Conservation (phyloP, 2,113 vertebrate species). For the Hippocampus mohnikei region DNA sequence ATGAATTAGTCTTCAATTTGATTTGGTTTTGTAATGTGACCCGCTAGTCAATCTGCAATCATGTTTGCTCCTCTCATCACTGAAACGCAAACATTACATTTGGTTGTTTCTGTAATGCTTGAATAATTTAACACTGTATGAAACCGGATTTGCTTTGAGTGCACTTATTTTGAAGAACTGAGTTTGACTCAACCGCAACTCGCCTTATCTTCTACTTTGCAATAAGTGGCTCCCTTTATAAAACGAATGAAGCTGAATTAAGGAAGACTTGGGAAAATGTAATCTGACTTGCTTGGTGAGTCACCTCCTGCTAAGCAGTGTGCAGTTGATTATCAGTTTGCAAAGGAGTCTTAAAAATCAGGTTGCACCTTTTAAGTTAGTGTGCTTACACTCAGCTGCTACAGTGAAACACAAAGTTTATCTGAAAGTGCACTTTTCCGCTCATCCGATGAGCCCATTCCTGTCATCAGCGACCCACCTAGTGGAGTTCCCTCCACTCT, state of each 20-base stretch:
- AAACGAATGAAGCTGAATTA: not conserved
- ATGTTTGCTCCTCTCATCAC: not conserved
- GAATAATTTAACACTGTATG: not conserved
- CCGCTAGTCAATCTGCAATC: not conserved
- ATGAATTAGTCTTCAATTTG: not conserved
- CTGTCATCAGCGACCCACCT: slow-evolving; percentile 48
- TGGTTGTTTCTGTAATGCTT: not conserved
- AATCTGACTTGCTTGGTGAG: not conserved
- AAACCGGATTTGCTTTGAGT: not conserved
- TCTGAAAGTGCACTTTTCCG: slow-evolving; percentile 33
- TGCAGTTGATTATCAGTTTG: not conserved
- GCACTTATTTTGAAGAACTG: not conserved
- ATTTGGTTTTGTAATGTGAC: not conserved
- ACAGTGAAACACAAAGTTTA: slow-evolving; percentile 5
- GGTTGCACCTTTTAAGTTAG: not conserved
- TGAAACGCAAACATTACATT: not conserved
- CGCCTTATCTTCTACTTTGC: not conserved
- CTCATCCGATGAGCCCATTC: slow-evolving; percentile 47
- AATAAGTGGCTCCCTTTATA: not conserved
- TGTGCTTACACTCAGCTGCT: slow-evolving; percentile 12
- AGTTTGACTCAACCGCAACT: not conserved
- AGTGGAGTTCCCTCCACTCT: slow-evolving; percentile 56
- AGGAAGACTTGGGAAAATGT: not conserved
- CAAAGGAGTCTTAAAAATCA: not conserved
- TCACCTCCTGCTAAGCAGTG: not conserved